These are phyloP conservation scores for Parapsyche elsis DNA, from an alignment of 1,140 invertebrate species.

Conservation along the genomic window DNA sequence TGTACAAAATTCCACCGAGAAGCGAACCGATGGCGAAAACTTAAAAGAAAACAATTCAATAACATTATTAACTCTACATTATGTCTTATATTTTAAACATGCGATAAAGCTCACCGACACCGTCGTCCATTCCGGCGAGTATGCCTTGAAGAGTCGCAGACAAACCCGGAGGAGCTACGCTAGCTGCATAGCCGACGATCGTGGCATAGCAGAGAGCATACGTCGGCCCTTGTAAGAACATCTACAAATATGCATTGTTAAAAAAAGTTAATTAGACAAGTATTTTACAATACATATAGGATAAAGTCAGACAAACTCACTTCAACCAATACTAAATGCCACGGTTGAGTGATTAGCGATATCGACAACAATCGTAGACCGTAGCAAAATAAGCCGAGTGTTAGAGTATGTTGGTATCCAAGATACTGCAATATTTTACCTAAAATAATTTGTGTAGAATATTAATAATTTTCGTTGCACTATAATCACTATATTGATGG, in stretches of 20 bases:
- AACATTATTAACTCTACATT: no score
- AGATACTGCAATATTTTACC: constrained; percentile 77
- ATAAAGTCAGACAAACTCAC: constrained; percentile 56
- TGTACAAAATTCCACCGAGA: constrained; percentile 48
- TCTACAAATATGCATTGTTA: constrained; percentile 37
- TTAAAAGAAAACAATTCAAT: constrained; percentile 2
- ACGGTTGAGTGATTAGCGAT: constrained; percentile 76
- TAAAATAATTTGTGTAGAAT: constrained; percentile 59
- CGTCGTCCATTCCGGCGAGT: constrained; percentile 85
- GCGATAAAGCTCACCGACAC: constrained; percentile 69
- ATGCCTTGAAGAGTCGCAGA: constrained; percentile 84
- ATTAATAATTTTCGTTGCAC: no score
- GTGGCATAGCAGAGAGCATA: constrained; percentile 83
- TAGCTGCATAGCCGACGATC: constrained; percentile 80
- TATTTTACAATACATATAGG: not conserved
- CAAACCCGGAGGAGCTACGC: constrained; percentile 78
- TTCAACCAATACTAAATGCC: constrained; percentile 79
- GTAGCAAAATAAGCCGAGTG: constrained; percentile 78
- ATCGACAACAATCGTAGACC: constrained; percentile 75
- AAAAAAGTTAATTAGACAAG: not conserved
- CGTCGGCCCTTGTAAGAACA: constrained; percentile 78
- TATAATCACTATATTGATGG: no score
- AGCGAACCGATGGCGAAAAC: constrained; percentile 49
- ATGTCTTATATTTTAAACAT: not conserved
- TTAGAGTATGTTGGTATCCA: constrained; percentile 78